Base-by-base conservation (phyloP, 2,113 vertebrate species). In the Excalfactoria chinensis region DNA sequence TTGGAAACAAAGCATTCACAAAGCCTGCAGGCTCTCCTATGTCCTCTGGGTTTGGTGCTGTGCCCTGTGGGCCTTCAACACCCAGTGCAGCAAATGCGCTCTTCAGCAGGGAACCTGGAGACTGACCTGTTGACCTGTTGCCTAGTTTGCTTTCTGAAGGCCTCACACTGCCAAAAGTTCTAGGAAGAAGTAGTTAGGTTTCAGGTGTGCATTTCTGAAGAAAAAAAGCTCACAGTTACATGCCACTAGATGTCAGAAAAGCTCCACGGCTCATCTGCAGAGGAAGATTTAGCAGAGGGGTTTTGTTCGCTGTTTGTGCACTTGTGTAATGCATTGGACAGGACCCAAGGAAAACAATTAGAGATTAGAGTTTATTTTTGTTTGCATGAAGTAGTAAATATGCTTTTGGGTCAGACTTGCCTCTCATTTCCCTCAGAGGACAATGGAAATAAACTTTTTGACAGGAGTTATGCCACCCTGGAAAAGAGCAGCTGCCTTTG, bases 221-320 rank as follows among this genome's bases (percentile, higher is more conserved):
- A 8, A 37, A 82, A 82, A 48, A n/a, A 18, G 0, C 3, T 30
- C 30, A 8, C 35, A 18, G 26, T 41, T 40, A 23, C 5, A 7
- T n/a, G 25, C 63, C 98, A 91, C 96, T 97, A 98, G 98, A 90
- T 97, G 97, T 92, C 98, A 98, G 95, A 48, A 94, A 92, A 97
- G 76, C 63, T 86, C 59, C 85, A 19, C 9, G 48, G 10, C 75
- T 96, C 56, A 64, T 19, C 34, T 19, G 15, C 22, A 63, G 30
- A 35, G 16, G 4, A 59, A 10, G 40, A 0, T 35, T 18, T 19
- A 34, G n/a, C 48, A 23, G 49, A 41, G 18, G 3, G 26, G 3
- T 40, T 93, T 75, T 89, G 34, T 90, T 73, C 3, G 1, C 21
- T 62, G 32, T 55, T 75, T 46, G 9, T 46, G 43, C 21, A 67